Evolutionary conservation across 2,113 vertebrate species (phyloP).

Genomic region (Chaetops frenatus): DNA sequence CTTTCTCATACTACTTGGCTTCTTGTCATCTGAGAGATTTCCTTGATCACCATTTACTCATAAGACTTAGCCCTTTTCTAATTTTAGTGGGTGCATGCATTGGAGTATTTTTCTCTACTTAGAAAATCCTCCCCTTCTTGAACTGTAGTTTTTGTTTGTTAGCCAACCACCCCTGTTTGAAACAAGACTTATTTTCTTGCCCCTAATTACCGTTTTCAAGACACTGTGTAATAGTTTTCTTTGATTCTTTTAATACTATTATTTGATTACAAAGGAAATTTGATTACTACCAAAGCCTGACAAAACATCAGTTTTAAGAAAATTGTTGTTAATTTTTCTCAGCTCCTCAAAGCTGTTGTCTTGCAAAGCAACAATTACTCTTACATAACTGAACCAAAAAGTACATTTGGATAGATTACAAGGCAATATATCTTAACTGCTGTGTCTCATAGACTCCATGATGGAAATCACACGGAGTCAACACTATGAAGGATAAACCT

Average conservation of each 20-base stretch:
- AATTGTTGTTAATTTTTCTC: not conserved
- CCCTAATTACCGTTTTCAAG: not conserved
- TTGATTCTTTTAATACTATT: not conserved
- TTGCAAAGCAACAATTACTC: not conserved
- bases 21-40: not conserved
- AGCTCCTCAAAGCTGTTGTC: not conserved
- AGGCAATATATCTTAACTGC: not conserved
- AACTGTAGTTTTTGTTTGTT: not conserved
- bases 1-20: not conserved
- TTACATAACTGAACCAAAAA: not conserved
- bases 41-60: not conserved
- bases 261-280: constrained; percentile 5
- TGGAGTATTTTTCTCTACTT: not conserved
- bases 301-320: not conserved
- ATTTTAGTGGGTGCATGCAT: not conserved
- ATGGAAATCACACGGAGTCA: not conserved
- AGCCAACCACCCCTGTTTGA: not conserved
- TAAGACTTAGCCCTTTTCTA: not conserved
- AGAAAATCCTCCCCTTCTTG: not conserved
- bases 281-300: not conserved
- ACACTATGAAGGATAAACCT: not conserved
- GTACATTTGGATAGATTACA: not conserved
- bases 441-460: not conserved
- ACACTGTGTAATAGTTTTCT: not conserved
- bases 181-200: not conserved